These are phyloP conservation scores for Pungitius pungitius DNA, from an alignment of 2,113 vertebrate genomes.

Conservation along the genomic window DNA sequence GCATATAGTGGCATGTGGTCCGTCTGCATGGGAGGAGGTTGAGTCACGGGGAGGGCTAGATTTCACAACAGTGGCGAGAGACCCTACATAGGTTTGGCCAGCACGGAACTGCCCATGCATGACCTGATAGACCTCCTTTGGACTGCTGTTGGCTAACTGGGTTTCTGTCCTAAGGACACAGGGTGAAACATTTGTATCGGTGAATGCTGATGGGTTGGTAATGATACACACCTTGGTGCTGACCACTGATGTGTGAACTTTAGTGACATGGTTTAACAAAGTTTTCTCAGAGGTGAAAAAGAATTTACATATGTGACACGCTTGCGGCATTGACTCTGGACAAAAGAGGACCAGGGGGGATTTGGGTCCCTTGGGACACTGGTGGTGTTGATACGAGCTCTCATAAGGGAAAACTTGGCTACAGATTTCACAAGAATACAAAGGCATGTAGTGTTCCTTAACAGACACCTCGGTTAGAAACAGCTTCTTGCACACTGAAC, in stretches of 20 bases:
- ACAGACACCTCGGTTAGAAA: slow-evolving; percentile 48
- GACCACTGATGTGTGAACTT: slow-evolving; percentile 60
- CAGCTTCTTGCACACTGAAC: slow-evolving; percentile 54
- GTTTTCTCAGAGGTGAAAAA: slow-evolving; percentile 51
- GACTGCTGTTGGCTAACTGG: slow-evolving; percentile 1
- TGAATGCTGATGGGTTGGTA: slow-evolving; percentile 11
- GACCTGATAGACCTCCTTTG: slow-evolving; percentile 12
- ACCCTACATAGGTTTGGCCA: neutral
- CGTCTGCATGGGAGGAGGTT: neutral
- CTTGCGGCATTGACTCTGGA: slow-evolving; percentile 46
- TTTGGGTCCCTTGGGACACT: slow-evolving; percentile 54
- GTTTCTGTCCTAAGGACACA: neutral
- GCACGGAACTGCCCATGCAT: slow-evolving; percentile 23
- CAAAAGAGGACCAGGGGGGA: slow-evolving; percentile 54
- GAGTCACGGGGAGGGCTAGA: neutral
- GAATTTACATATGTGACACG: slow-evolving; percentile 57
- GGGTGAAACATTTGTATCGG: neutral
- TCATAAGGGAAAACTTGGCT: slow-evolving; percentile 65
- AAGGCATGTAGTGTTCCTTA: slow-evolving; percentile 57
- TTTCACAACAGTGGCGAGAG: slow-evolving; percentile 5
- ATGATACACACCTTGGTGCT: slow-evolving; percentile 57
- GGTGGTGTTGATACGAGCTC: slow-evolving; percentile 48
- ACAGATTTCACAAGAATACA: slow-evolving; percentile 70
- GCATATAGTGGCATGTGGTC: neutral
- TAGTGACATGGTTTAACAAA: slow-evolving; percentile 51